phyloP scores from a whole-genome alignment of 23 tunicate species.

The Ascidia mentula region DNA sequence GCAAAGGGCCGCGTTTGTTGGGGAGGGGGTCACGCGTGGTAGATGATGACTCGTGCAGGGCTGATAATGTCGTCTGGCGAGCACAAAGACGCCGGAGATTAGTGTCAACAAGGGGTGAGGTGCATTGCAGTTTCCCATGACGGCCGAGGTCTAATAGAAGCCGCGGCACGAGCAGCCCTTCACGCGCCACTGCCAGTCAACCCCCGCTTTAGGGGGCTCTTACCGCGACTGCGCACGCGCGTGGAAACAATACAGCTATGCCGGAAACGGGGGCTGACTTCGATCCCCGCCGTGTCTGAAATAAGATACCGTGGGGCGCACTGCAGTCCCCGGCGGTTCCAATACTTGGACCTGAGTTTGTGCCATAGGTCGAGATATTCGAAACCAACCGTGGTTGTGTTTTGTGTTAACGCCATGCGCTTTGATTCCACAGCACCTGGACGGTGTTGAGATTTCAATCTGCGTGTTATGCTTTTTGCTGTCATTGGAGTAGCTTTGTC shows the following conservation, averaged over 20 bases:
- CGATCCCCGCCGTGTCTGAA: background rate
- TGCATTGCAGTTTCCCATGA: constrained; percentile 37
- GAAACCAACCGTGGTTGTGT: background rate
- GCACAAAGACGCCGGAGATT: background rate
- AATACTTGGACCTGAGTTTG: background rate
- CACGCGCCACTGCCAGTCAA: background rate
- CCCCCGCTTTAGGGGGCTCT: background rate
- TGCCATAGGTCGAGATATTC: background rate
- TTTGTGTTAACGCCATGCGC: no score
- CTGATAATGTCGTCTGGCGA: background rate
- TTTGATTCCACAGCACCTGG: no score
- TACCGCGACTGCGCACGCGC: constrained; percentile 1
- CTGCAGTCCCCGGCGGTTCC: background rate
- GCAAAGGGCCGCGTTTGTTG: background rate
- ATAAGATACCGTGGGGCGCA: background rate
- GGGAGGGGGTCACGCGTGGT: background rate
- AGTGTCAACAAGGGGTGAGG: background rate
- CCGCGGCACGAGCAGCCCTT: constrained; percentile 35
- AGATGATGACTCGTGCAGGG: background rate
- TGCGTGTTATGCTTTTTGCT: no score
- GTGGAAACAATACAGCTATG: background rate
- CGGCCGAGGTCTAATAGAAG: constrained; percentile 18
- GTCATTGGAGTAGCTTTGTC: no score
- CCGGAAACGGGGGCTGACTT: background rate
- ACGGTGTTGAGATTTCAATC: no score